These are phyloP conservation scores for Eleginops maclovinus DNA, from an alignment of 2,113 vertebrate species.

Conservation along the genomic window DNA sequence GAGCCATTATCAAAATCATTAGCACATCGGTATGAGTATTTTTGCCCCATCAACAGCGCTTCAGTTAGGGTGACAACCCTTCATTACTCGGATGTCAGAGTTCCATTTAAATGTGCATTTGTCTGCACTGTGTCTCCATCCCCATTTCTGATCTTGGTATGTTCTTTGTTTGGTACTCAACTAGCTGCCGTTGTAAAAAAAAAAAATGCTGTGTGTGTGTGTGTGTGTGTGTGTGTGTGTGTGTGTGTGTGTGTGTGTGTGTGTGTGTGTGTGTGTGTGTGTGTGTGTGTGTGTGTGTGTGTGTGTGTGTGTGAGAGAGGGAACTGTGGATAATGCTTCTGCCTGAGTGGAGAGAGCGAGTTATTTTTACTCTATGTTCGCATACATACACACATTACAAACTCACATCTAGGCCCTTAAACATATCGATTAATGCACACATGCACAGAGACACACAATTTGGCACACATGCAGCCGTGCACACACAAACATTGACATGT, in stretches of 20 bases:
- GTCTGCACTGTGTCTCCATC: background rate
- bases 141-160: constrained; percentile 3
- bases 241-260: constrained; percentile 17
- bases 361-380: constrained; percentile 73
- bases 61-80: background rate
- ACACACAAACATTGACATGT: constrained; percentile 24
- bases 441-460: constrained; percentile 10
- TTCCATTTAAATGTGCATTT: constrained; percentile 9
- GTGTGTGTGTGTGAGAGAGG: constrained; percentile 4
- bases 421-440: constrained; percentile 10
- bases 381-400: constrained; percentile 47
- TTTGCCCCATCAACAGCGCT: background rate
- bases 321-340: constrained; percentile 59
- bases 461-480: constrained; percentile 31
- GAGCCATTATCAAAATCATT: background rate
- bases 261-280: constrained; percentile 25
- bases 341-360: constrained; percentile 56
- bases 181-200: constrained; percentile 46
- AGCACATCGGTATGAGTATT: background rate
- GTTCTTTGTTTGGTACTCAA: constrained; percentile 53
- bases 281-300: constrained; percentile 28
- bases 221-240: constrained; percentile 33
- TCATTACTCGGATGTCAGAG: constrained; percentile 1
- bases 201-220: too few species aligned
- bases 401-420: constrained; percentile 21